Evolutionary conservation across 2,888 invertebrate species (phyloP), one percentile per base, ranked within the genome.

Genomic region (Melanchra persicariae): DNA sequence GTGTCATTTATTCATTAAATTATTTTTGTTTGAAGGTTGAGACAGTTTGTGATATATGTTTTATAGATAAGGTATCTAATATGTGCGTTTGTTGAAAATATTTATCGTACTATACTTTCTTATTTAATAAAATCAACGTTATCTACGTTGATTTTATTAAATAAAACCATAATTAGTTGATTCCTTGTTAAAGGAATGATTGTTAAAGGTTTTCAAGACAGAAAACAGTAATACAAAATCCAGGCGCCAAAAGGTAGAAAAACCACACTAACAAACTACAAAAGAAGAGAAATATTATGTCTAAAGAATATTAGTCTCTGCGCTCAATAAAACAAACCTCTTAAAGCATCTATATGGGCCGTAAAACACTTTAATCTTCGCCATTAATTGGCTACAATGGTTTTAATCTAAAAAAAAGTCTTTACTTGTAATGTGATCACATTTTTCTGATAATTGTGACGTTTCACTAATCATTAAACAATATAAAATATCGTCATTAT

Each of bases 401-500:
- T 80, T 74, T 68, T 57, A 81, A 81, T 83, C n/a, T 86, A 86
- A 77, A 77, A 87, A 87, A 85, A 84, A 84, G 82, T 66, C n/a
- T 79, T 86, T 83, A 77, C 73, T 77, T 84, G 83, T 87, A 88
- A 90, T 45, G 34, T 74, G 73, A 73, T 76, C 78, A 73, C 70
- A 64, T 88, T 90, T 92, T 90, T 88, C 88, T 88, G 82, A 87
- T 88, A 49, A 90, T 90, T 90, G 87, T 92, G 90, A 91, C 90
- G 91, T 89, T 78, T 84, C 58, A 60, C 77, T 86, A 19, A 26
- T 26, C 26, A 52, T 17, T 49, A 17, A 47, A 47, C 9, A 22
- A 52, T 52, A 26, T 8, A 24, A 52, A 52, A 15, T 51, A 17
- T 1, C 4, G 24, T 51, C 15, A 15, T 7, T 52, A 26, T 26